Conservation (phyloP, 2,113 vertebrate species). For the Petrocephalus microphthalmus region DNA sequence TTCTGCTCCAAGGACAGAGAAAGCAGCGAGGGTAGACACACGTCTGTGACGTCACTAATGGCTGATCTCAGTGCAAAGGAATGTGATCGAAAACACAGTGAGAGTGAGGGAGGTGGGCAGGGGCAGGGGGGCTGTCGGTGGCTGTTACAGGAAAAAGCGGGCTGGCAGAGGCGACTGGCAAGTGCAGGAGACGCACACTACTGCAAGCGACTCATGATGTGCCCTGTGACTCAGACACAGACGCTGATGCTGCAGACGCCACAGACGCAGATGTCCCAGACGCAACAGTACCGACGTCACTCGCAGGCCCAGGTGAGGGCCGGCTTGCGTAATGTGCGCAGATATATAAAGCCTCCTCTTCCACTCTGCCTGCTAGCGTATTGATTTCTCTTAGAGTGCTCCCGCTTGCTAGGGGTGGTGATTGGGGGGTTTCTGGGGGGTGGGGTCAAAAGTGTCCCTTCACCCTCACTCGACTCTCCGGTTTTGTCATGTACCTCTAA, state of each 20-base stretch:
- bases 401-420: background rate
- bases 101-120: background rate
- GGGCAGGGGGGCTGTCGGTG: constrained; percentile 1
- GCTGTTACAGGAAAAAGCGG: constrained; percentile 8
- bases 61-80: constrained; percentile 16
- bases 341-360: background rate
- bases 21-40: background rate
- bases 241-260: background rate
- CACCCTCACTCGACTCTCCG: background rate
- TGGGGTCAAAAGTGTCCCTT: background rate
- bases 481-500: background rate
- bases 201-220: background rate
- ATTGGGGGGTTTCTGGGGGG: background rate
- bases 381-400: background rate
- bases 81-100: constrained; percentile 20
- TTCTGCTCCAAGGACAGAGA: constrained; percentile 25
- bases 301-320: background rate
- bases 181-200: background rate
- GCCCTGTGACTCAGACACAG: constrained; percentile 7
- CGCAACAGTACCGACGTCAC: background rate
- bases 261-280: background rate
- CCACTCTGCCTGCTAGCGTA: too few species aligned
- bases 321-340: background rate
- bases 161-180: background rate
- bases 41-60: constrained; percentile 15